phyloP scores from a whole-genome alignment of 2,888 invertebrate species.

The Mythimna lalbum region DNA sequence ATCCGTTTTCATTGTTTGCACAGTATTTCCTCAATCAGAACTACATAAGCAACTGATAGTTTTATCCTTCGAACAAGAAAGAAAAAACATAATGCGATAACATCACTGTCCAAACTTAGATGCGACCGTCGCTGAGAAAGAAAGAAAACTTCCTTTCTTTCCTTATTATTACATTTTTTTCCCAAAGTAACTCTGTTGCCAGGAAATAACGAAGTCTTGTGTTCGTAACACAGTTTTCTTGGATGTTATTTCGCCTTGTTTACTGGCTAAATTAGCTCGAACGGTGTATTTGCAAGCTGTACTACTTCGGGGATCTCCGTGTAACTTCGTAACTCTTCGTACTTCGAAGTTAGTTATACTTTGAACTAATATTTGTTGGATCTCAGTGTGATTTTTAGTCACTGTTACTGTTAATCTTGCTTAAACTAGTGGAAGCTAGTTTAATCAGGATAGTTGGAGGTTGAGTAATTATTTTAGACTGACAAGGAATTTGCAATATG shows the following conservation, averaged over 20 bases:
- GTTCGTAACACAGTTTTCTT: slow-evolving; percentile 54
- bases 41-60: slow-evolving; percentile 26
- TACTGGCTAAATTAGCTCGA: slow-evolving; percentile 54
- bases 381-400: slow-evolving; percentile 13
- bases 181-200: slow-evolving; percentile 53
- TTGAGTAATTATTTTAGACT: too few relatives aligned
- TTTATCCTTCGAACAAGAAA: slow-evolving; percentile 14
- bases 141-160: slow-evolving; percentile 36
- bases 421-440: slow-evolving; percentile 11
- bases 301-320: slow-evolving; percentile 27
- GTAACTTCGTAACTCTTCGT: slow-evolving; percentile 33
- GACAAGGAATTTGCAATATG: too few relatives aligned
- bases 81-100: slow-evolving; percentile 46
- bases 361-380: slow-evolving; percentile 50
- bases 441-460: slow-evolving; percentile 15
- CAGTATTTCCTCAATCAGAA: slow-evolving; percentile 19
- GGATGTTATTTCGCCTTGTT: slow-evolving; percentile 47
- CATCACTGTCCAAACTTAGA: slow-evolving; percentile 33
- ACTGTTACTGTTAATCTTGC: too few relatives aligned
- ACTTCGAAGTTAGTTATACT: slow-evolving; percentile 26
- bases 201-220: slow-evolving; percentile 46
- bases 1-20: not conserved
- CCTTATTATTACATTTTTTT: slow-evolving; percentile 58
- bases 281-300: slow-evolving; percentile 49
- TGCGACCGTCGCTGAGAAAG: slow-evolving; percentile 21